phyloP scores from a whole-genome alignment of 2,797 vertebrate genomes.

The Menidia menidia region DNA sequence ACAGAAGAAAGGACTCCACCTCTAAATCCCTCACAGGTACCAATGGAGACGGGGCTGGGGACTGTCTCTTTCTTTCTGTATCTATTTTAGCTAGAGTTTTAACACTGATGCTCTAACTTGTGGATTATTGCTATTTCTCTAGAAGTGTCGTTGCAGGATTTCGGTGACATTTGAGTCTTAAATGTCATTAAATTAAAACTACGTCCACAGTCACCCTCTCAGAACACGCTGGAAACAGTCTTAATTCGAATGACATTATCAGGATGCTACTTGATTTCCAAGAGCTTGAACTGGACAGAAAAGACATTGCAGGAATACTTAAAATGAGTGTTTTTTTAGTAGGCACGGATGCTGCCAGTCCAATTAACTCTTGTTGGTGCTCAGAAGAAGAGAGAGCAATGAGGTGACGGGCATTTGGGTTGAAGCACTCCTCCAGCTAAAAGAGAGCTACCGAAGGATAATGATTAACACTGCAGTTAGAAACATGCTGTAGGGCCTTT shows the following conservation, averaged over 20 bases:
- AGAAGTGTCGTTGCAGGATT: neutral
- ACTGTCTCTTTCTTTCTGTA: constrained; percentile 52
- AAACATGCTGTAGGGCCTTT: constrained; percentile 11
- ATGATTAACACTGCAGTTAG: constrained; percentile 8
- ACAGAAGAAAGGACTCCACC: constrained; percentile 90
- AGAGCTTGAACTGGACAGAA: constrained; percentile 28
- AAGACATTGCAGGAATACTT: constrained; percentile 14
- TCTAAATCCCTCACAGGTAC: constrained; percentile 95
- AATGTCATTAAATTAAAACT: constrained; percentile 4
- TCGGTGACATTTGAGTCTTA: constrained; percentile 4
- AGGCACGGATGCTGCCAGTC: constrained; percentile 16
- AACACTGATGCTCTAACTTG: constrained; percentile 32
- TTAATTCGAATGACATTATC: constrained; percentile 53
- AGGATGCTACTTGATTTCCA: constrained; percentile 19
- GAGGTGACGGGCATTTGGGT: neutral
- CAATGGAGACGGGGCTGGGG: constrained; percentile 67
- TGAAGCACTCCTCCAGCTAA: neutral
- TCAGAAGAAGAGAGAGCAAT: constrained; percentile 1
- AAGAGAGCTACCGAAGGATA: neutral
- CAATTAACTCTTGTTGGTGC: constrained; percentile 13
- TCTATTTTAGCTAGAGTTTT: constrained; percentile 32
- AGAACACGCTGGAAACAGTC: constrained; percentile 17
- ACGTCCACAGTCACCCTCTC: constrained; percentile 1
- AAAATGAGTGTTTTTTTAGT: constrained; percentile 23
- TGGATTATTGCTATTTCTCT: constrained; percentile 1